Percentiles rank a stretch among this genome's conserved stretches.
These are phyloP conservation scores for Diaprepes abbreviatus DNA, from an alignment of 2,888 invertebrate genomes.

Conservation along the genomic window DNA sequence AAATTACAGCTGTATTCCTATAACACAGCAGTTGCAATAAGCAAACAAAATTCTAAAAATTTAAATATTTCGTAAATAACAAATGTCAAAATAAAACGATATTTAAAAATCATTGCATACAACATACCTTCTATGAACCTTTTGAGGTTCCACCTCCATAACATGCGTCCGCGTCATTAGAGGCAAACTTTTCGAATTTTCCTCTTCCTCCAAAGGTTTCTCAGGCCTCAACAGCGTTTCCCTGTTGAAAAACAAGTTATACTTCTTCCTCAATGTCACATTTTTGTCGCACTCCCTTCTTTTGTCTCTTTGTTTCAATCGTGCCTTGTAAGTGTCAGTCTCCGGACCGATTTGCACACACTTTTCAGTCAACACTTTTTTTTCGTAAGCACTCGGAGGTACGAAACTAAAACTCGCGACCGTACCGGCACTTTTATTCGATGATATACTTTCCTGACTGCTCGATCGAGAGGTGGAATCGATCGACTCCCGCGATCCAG, in stretches of 20 bases:
- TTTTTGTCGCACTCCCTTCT: constrained; percentile 73
- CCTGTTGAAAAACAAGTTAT: constrained; percentile 70
- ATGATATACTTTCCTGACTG: constrained; percentile 76
- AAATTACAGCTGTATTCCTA: too few relatives aligned
- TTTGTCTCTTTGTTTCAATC: constrained; percentile 73
- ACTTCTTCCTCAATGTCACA: constrained; percentile 76
- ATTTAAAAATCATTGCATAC: too few relatives aligned
- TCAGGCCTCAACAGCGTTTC: constrained; percentile 59
- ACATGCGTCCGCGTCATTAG: constrained; percentile 62
- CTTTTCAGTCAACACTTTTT: constrained; percentile 35
- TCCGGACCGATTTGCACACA: constrained; percentile 66
- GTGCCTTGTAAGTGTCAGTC: constrained; percentile 75
- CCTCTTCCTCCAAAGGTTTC: constrained; percentile 54
- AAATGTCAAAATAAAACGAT: too few relatives aligned
- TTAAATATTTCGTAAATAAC: too few relatives aligned
- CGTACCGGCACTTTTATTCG: constrained; percentile 80
- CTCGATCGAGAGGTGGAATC: constrained; percentile 63
- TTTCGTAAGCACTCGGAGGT: constrained; percentile 69
- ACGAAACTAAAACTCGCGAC: constrained; percentile 81
- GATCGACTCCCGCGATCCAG: constrained; percentile 67
- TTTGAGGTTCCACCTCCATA: constrained; percentile 46
- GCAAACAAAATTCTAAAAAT: too few relatives aligned
- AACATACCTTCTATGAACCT: constrained; percentile 42
- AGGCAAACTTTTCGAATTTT: constrained; percentile 66
- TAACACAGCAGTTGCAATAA: too few relatives aligned